These are phyloP conservation scores for Panthera uncia DNA, from an alignment of 2,113 vertebrate genomes.

Conservation along the genomic window DNA sequence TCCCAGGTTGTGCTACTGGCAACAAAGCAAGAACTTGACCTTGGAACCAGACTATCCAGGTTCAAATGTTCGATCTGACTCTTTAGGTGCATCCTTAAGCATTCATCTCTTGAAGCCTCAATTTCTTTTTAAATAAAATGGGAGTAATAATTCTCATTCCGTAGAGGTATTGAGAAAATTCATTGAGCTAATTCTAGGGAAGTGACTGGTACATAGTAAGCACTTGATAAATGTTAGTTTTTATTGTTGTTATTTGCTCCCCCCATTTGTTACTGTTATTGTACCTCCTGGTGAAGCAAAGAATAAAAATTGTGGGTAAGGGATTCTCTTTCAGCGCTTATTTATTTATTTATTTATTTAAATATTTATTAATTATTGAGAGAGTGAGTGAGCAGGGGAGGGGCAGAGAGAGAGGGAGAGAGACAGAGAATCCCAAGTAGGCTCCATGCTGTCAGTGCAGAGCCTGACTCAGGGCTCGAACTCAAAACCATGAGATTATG, in stretches of 20 bases:
- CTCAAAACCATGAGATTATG: too few relatives aligned
- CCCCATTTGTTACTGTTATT: background rate
- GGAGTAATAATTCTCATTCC: background rate
- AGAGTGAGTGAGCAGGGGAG: too few relatives aligned
- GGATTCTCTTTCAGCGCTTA: background rate
- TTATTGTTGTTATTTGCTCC: background rate
- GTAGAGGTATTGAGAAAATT: background rate
- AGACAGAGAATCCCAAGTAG: too few relatives aligned
- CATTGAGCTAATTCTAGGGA: background rate
- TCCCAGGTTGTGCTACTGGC: background rate
- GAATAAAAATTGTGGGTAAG: background rate
- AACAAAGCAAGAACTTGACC: background rate
- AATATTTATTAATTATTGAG: too few relatives aligned
- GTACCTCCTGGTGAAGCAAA: background rate
- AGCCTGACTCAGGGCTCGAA: too few relatives aligned
- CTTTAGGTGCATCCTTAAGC: background rate
- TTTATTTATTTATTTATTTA: too few relatives aligned
- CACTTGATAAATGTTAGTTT: background rate
- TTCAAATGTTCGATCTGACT: background rate
- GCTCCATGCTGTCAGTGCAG: too few relatives aligned
- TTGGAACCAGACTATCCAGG: background rate
- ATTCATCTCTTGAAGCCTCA: background rate
- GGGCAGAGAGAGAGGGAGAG: too few relatives aligned
- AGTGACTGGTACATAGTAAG: background rate
- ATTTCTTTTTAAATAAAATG: constrained; percentile 39